Percentiles rank a stretch among this genome's conserved stretches.
These are phyloP conservation scores for Argyresthia goedartella DNA, from an alignment of 2,888 invertebrate genomes.

Conservation along the genomic window DNA sequence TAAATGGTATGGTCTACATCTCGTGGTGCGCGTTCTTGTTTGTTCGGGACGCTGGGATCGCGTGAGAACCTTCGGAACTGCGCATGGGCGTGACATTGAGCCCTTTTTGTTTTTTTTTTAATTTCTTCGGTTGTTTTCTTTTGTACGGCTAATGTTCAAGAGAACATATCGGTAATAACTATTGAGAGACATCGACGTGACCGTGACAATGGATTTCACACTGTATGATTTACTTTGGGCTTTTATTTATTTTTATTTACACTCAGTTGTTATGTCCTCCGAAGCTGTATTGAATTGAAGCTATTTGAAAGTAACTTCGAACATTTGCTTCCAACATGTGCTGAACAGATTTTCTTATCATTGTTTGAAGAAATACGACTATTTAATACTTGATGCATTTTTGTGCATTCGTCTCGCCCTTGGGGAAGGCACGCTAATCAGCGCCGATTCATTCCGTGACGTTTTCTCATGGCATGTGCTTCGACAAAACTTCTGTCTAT, in stretches of 20 bases:
- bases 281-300: neutral
- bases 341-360: neutral
- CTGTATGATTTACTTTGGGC: slow-evolving; percentile 2
- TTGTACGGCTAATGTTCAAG: slow-evolving; percentile 42
- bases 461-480: neutral
- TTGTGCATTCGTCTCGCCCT: slow-evolving; percentile 16
- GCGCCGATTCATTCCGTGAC: slow-evolving; percentile 6
- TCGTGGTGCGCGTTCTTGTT: slow-evolving; percentile 45
- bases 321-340: neutral
- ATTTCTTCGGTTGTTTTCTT: slow-evolving; percentile 23
- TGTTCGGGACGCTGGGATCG: slow-evolving; percentile 46
- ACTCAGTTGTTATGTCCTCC: neutral
- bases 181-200: slow-evolving; percentile 41
- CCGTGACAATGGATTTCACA: slow-evolving; percentile 47
- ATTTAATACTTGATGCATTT: slow-evolving; percentile 16
- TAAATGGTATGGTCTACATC: slow-evolving; percentile 34
- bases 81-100: slow-evolving; percentile 64
- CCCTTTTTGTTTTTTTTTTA: slow-evolving; percentile 44
- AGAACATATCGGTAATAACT: slow-evolving; percentile 45
- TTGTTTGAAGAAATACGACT: neutral
- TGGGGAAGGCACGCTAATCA: slow-evolving; percentile 19
- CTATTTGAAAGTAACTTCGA: neutral
- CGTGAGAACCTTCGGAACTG: slow-evolving; percentile 65
- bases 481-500: neutral
- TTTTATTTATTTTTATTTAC: slow-evolving; percentile 4